Percentiles rank a stretch among this genome's conserved stretches.
Conservation (phyloP, 2,113 vertebrate genomes). For the Sylvilagus bachmani region DNA sequence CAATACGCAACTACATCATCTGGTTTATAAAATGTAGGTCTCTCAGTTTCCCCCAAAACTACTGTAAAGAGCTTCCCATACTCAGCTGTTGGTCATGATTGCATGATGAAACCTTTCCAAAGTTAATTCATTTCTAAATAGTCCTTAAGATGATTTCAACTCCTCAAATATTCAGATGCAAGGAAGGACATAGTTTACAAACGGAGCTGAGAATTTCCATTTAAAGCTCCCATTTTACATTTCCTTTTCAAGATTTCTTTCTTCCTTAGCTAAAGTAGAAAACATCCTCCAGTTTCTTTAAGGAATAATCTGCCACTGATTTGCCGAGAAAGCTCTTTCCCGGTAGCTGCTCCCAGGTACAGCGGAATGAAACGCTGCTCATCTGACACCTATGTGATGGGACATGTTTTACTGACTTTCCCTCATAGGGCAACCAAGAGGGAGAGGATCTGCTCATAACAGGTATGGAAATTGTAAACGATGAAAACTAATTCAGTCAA, state of each 20-base stretch:
- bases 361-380: background rate
- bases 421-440: background rate
- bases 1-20: background rate
- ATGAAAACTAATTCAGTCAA: background rate
- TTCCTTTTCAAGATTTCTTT: background rate
- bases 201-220: background rate
- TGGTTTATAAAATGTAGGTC: background rate
- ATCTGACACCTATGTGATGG: no score
- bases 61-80: background rate
- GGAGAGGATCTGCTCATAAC: background rate
- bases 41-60: background rate
- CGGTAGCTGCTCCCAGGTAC: background rate
- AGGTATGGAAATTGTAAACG: background rate
- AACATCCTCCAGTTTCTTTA: background rate
- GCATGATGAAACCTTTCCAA: background rate
- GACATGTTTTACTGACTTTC: background rate
- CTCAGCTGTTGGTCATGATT: background rate
- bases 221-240: background rate
- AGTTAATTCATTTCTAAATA: conserved; percentile 17
- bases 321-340: background rate
- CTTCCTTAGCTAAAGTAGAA: background rate
- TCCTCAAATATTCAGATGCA: background rate
- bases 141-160: background rate
- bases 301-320: background rate
- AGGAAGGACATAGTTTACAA: background rate